Evolutionary conservation across 2,797 vertebrate genomes (phyloP).

Genomic region (Manis pentadactyla): DNA sequence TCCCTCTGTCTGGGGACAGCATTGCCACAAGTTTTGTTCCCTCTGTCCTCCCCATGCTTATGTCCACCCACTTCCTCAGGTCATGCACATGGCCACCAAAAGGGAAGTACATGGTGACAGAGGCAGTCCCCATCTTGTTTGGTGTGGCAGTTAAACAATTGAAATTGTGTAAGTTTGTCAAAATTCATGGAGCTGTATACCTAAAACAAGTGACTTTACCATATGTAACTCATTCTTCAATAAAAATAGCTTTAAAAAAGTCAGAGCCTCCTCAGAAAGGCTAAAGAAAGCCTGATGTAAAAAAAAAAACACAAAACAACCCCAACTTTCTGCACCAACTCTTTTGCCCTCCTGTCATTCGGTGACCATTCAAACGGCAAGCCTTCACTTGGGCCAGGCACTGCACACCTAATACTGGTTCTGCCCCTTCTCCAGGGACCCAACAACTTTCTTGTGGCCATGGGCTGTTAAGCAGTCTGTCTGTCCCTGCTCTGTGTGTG

Average conservation of each 20-base stretch:
- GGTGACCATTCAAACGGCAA: background rate
- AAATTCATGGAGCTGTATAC: background rate
- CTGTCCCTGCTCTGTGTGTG: too few relatives aligned
- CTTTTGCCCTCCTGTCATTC: fast-evolving
- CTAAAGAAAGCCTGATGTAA: background rate
- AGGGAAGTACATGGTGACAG: background rate
- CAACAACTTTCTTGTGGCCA: fast-evolving
- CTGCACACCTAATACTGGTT: fast-evolving
- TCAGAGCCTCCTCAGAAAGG: background rate
- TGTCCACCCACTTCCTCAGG: background rate
- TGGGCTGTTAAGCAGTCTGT: background rate
- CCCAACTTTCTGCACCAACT: background rate
- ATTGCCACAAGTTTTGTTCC: background rate
- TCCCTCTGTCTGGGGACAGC: background rate
- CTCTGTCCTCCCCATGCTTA: background rate
- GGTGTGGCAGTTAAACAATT: background rate
- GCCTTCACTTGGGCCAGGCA: background rate
- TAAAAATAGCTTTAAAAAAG: slow-evolving; percentile 13
- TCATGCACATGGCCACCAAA: background rate
- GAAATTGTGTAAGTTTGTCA: background rate
- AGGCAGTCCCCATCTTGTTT: background rate
- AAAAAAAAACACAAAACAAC: background rate
- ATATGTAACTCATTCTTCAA: background rate
- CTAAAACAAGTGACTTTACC: background rate
- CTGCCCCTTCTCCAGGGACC: background rate